Evolutionary conservation across 2,888 invertebrate genomes (phyloP).

Genomic region (Spisula solida): DNA sequence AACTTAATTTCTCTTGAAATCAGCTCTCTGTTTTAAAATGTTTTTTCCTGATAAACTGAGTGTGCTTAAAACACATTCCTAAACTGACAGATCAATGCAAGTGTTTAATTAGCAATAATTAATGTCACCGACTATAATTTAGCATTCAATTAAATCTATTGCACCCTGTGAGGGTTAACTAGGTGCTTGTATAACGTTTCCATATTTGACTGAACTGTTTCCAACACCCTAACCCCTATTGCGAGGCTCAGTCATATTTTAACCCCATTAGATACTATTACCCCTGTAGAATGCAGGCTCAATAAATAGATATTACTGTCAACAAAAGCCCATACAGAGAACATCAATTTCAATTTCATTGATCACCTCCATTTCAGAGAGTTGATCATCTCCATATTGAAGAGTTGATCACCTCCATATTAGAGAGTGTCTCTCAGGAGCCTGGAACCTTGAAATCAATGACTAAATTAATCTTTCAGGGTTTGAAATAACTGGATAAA

Average conservation of each 20-base stretch:
- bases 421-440: neutral
- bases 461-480: neutral
- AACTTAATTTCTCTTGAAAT: no score
- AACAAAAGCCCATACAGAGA: slow-evolving; percentile 10
- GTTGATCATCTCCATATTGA: slow-evolving; percentile 4
- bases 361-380: slow-evolving; percentile 23
- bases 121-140: neutral
- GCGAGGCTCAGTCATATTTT: slow-evolving; percentile 6
- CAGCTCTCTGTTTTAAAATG: no score
- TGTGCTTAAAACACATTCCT: neutral
- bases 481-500: neutral
- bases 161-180: neutral
- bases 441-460: neutral
- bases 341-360: neutral
- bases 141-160: neutral
- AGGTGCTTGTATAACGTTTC: neutral
- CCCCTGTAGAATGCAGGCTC: neutral
- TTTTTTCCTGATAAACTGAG: neutral
- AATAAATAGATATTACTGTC: neutral
- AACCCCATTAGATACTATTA: slow-evolving; percentile 8
- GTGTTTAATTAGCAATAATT: neutral
- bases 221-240: neutral
- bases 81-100: neutral
- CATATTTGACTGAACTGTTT: neutral
- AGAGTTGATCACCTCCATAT: neutral